These are phyloP conservation scores for Mandrillus leucophaeus DNA, from an alignment of 2,113 vertebrate genomes.

Conservation along the genomic window DNA sequence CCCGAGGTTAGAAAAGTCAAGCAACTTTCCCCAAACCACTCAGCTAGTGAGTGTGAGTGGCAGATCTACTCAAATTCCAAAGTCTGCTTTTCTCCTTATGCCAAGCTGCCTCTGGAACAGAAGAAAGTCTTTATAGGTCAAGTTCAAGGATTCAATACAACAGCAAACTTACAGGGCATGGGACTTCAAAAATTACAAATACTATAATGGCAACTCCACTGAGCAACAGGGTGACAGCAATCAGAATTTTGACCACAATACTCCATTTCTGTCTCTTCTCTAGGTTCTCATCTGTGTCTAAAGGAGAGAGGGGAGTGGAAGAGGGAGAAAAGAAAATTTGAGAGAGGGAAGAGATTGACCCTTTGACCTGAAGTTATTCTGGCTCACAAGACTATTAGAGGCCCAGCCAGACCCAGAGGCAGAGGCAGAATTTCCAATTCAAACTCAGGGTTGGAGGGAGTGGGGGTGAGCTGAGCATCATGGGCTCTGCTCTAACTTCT, in stretches of 20 bases:
- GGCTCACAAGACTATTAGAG: neutral
- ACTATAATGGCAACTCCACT: neutral
- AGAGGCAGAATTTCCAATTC: neutral
- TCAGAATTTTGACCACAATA: constrained; percentile 28
- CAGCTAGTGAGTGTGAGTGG: neutral
- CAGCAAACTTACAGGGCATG: constrained; percentile 69
- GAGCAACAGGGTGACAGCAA: constrained; percentile 33
- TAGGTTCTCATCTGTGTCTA: constrained; percentile 5
- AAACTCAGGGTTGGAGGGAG: neutral
- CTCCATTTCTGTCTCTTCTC: constrained; percentile 58
- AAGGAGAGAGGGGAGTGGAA: neutral
- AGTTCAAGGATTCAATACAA: neutral
- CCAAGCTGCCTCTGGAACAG: neutral
- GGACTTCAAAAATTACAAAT: constrained; percentile 62
- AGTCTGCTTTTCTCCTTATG: constrained; percentile 23
- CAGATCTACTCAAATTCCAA: neutral
- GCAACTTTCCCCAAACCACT: neutral
- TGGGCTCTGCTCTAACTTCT: neutral
- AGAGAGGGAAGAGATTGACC: neutral
- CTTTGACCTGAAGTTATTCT: neutral
- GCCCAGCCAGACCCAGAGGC: neutral
- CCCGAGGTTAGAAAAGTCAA: constrained; percentile 3
- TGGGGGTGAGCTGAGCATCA: neutral
- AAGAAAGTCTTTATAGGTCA: neutral
- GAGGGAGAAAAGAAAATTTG: neutral